A percentile compares a stretch with the other conserved stretches of the same genome.
phyloP scores from a whole-genome alignment of 2,113 vertebrate genomes.

The Smithornis capensis region DNA sequence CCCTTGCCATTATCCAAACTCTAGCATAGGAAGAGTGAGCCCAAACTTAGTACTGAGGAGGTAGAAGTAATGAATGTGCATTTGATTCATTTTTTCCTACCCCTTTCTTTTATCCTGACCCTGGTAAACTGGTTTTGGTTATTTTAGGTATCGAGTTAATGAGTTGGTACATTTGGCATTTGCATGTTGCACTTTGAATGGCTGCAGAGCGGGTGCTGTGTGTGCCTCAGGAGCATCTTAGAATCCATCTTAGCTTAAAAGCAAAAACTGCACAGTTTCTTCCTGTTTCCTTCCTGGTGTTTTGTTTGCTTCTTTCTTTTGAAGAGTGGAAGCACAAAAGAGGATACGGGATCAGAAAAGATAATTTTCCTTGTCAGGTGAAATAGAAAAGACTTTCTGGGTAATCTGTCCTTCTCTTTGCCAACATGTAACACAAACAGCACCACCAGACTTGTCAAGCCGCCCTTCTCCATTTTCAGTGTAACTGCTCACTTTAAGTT shows the following conservation, averaged over 20 bases:
- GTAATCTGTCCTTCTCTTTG: background rate
- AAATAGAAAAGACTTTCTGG: background rate
- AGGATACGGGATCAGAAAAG: background rate
- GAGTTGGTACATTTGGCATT: background rate
- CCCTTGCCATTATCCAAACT: background rate
- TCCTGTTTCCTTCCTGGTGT: background rate
- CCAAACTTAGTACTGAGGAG: background rate
- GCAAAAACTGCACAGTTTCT: background rate
- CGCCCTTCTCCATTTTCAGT: background rate
- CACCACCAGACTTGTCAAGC: background rate
- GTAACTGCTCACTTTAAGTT: background rate
- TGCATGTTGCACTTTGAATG: background rate
- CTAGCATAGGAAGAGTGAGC: background rate
- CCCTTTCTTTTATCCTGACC: background rate
- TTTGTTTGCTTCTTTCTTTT: background rate
- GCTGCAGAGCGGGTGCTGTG: background rate
- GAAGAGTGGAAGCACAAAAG: background rate
- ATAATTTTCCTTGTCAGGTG: background rate
- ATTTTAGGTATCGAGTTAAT: background rate
- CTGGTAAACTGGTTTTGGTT: background rate
- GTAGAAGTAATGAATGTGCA: background rate
- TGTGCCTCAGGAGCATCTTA: background rate
- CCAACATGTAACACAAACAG: background rate
- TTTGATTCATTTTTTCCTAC: background rate
- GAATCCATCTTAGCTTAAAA: background rate